Evolutionary conservation across 2,113 vertebrate species (phyloP), one percentile per base, ranked within the genome.

Genomic region (Scomber japonicus): DNA sequence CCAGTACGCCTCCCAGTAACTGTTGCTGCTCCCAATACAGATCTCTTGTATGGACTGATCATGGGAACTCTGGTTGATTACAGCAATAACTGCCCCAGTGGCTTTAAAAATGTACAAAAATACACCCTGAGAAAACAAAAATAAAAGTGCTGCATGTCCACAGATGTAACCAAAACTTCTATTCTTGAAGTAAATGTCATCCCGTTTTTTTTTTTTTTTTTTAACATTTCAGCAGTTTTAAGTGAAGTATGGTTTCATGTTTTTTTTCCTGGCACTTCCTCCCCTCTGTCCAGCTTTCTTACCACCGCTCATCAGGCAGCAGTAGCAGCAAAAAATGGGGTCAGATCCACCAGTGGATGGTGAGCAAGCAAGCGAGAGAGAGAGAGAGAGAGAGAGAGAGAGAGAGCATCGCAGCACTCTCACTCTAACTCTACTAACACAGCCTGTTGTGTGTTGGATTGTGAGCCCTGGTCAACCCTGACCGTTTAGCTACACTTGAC

Each of bases 281-380:
- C 91, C 88, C 90, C 92, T 75, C 71, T 88, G 83, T 94, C 51
- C 94, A 98, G 98, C 94, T 95, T 85, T 96, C 94, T 94, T 96
- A 95, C 85, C 96, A 95, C 85, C 96, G 90, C 89, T 95, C 95
- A 35, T 96, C 95, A 88, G 95, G 94, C 88, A 96, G 95, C 90
- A 82, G 91, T 72, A 89, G 93, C 89, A 94, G 78, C 94, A 97
- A 90, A 94, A 99, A 98, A 94, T 99, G 97, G 97, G 97, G 97
- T 94, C 96, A 97, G 93, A 99, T 99, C 92, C 97, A 98, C 77
- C 97, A 97, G 90, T 99, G 98, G 98, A 98, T 99, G 98, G 98
- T 99, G 98, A 95, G 97, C 89, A 9, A 35, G 56, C 24, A 27
- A 27, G 24, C 2, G 2, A 21, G 21, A 21, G 21, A 21, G 21